Base-by-base conservation (phyloP, 2,888 invertebrate genomes). In the Endomychus coccineus region DNA sequence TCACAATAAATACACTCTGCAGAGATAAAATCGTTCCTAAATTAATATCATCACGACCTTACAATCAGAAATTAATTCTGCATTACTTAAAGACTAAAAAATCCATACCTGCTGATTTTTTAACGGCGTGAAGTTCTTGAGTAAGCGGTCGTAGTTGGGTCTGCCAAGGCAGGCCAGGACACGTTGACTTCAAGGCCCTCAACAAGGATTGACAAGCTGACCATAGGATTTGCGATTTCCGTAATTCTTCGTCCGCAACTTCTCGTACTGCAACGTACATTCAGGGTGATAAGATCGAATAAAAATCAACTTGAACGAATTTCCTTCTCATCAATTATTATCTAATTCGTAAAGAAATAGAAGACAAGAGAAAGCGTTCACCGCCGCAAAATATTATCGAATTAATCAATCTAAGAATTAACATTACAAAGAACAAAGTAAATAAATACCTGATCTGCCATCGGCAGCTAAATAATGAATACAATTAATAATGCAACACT, bases 161-260 rank as follows among this genome's bases (percentile, higher is more conserved):
- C 48, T 66, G 70, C 67, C 73, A 71, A 29, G 73, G 64, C 19
- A 69, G 60, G 27, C 74, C 75, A 1, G 72, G 70, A 34, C 76
- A 70, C 6, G 79, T 76, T 11, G 71, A 69, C 40, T 80, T 74
- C 4, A 94, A 76, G 13, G 86, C 81, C 2, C 84, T 77, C 56
- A 83, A 76, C 21, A 96, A 70, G 2, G 90, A 80, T 56, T 94
- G 90, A 54, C 90, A 92, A 1, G 96, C 90, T 46, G 90, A 80
- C 96, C 96, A 96, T 48, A 96, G 71, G 16, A 88, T 78, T 64
- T 94, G 92, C 1, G 92, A 84, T 46, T 83, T 78, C 22, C 80
- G 78, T 1, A 83, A 80, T 37, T 77, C 77, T 46, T 77, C 77
- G 53, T 88, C 88, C 2, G 79, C 77, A 43, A 80, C 78, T 27